phyloP scores from a whole-genome alignment of 2,797 vertebrate species.

The Anolis apletophallus region DNA sequence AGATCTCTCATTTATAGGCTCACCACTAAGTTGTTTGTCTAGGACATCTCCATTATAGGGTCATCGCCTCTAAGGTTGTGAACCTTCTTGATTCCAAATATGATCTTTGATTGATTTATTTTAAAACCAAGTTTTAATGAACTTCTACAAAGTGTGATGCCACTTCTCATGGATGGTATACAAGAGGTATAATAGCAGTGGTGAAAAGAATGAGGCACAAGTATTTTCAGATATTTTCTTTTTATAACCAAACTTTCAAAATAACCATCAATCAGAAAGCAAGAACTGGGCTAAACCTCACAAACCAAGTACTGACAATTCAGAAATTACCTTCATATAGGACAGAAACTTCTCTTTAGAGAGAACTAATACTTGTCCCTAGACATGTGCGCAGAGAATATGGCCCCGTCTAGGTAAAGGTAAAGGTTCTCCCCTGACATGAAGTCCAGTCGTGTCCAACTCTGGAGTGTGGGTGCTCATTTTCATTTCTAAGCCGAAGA shows the following conservation, averaged over 20 bases:
- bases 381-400: background rate
- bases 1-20: too few relatives aligned
- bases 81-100: too few relatives aligned
- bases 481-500: too few relatives aligned
- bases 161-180: background rate
- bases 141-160: background rate
- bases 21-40: too few relatives aligned
- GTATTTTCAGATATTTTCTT: background rate
- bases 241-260: background rate
- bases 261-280: background rate
- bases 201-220: constrained; percentile 16
- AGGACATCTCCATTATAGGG: too few relatives aligned
- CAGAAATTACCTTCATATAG: background rate
- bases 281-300: background rate
- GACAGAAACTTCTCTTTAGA: background rate
- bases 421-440: too few relatives aligned
- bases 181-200: background rate
- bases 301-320: background rate
- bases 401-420: too few relatives aligned
- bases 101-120: background rate
- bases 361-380: background rate
- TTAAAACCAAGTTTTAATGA: background rate
- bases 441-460: too few relatives aligned
- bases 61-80: too few relatives aligned
- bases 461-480: too few relatives aligned